Evolutionary conservation across 2,888 invertebrate species (phyloP).

Genomic region (Pherbina coryleti): DNA sequence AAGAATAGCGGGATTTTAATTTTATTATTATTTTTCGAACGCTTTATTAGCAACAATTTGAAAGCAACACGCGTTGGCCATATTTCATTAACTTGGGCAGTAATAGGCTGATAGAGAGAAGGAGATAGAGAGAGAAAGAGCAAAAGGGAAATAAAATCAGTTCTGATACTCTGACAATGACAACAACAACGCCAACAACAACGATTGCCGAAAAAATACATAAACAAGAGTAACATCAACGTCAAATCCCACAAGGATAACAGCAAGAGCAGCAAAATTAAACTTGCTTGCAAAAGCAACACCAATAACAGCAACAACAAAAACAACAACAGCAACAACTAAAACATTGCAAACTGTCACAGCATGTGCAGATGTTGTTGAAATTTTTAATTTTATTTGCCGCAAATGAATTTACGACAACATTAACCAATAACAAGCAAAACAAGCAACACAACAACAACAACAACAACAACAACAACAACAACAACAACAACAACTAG

Average conservation of each 20-base stretch:
- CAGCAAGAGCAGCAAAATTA: background rate
- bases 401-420: constrained; percentile 20
- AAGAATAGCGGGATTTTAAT: too few relatives aligned
- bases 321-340: background rate
- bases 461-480: constrained; percentile 26
- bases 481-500: constrained; percentile 15
- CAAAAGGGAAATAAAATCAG: too few relatives aligned
- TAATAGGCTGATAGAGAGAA: background rate
- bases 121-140: background rate
- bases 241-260: background rate
- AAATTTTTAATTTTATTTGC: constrained; percentile 11
- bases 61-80: background rate
- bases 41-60: constrained; percentile 16
- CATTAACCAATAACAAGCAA: constrained; percentile 27
- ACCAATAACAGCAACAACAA: background rate
- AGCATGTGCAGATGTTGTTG: background rate
- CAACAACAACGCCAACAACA: background rate
- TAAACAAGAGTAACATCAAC: background rate
- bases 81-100: background rate
- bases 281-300: background rate
- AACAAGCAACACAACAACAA: constrained; percentile 18
- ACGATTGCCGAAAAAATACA: background rate
- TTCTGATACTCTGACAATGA: background rate
- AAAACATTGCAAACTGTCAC: background rate
- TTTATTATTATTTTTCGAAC: background rate